Conservation (phyloP, 2,888 invertebrate genomes). For the Ceraclea dissimilis region DNA sequence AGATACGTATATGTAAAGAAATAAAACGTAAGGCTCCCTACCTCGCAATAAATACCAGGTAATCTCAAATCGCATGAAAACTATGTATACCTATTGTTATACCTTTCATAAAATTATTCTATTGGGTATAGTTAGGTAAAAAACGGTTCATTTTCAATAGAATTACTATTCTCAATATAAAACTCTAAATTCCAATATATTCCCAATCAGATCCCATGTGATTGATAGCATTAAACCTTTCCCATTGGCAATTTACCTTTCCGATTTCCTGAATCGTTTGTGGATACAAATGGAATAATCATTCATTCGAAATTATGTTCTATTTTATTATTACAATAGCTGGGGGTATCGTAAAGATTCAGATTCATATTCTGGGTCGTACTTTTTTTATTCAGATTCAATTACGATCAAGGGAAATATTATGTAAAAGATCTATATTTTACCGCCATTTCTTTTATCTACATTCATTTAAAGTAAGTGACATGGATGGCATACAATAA, state of each 20-base stretch:
- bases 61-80: too few species aligned
- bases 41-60: too few species aligned
- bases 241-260: neutral
- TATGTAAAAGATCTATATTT: neutral
- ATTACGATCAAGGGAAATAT: neutral
- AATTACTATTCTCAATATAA: too few species aligned
- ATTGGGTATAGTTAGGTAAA: too few species aligned
- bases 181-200: neutral
- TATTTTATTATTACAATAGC: neutral
- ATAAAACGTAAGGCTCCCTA: too few species aligned
- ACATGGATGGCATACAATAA: too few species aligned
- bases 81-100: too few species aligned
- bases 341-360: neutral
- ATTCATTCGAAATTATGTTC: constrained; percentile 2
- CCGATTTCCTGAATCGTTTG: neutral
- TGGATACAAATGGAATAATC: neutral
- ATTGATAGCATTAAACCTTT: neutral
- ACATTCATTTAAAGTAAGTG: too few species aligned
- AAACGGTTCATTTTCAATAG: too few species aligned
- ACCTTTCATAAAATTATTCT: too few species aligned
- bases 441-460: too few species aligned
- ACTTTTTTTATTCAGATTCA: neutral
- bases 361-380: neutral
- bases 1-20: too few species aligned
- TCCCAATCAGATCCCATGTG: neutral